Conservation (phyloP, 2,888 invertebrate genomes). For the Cantharis rustica region DNA sequence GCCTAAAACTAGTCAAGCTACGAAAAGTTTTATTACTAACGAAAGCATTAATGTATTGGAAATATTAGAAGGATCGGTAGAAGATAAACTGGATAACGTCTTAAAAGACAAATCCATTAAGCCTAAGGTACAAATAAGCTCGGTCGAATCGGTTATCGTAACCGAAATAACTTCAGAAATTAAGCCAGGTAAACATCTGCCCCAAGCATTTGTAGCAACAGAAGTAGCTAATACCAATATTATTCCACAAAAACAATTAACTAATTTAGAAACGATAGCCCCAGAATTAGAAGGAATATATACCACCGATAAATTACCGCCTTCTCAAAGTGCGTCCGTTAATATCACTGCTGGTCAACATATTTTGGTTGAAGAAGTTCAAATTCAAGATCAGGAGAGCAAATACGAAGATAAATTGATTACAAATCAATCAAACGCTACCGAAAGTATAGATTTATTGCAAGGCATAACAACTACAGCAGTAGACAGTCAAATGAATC, state of each 20-base stretch:
- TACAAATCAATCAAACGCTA: slow-evolving; percentile 57
- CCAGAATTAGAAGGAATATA: slow-evolving; percentile 73
- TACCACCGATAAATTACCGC: slow-evolving; percentile 63
- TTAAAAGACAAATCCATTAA: slow-evolving; percentile 58
- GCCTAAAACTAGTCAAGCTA: slow-evolving; percentile 61
- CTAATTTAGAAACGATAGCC: slow-evolving; percentile 67
- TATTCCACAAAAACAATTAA: slow-evolving; percentile 67
- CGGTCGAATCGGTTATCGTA: slow-evolving; percentile 67
- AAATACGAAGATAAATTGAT: slow-evolving; percentile 56
- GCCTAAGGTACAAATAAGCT: slow-evolving; percentile 66
- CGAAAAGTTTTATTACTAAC: slow-evolving; percentile 63
- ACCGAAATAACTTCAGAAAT: slow-evolving; percentile 72
- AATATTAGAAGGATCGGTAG: slow-evolving; percentile 63
- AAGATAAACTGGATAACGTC: slow-evolving; percentile 60
- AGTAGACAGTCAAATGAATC: slow-evolving; percentile 69
- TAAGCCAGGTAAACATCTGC: slow-evolving; percentile 77
- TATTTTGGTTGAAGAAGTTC: slow-evolving; percentile 61
- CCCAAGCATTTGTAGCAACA: slow-evolving; percentile 78
- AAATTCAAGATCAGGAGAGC: slow-evolving; percentile 70
- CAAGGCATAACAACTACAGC: slow-evolving; percentile 66
- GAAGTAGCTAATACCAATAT: slow-evolving; percentile 72
- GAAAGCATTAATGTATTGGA: slow-evolving; percentile 70
- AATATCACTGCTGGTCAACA: slow-evolving; percentile 66
- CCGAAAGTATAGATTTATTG: slow-evolving; percentile 58
- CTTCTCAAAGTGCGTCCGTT: slow-evolving; percentile 64